Base-by-base conservation (phyloP, 2,797 vertebrate species). In the Lateolabrax maculatus region DNA sequence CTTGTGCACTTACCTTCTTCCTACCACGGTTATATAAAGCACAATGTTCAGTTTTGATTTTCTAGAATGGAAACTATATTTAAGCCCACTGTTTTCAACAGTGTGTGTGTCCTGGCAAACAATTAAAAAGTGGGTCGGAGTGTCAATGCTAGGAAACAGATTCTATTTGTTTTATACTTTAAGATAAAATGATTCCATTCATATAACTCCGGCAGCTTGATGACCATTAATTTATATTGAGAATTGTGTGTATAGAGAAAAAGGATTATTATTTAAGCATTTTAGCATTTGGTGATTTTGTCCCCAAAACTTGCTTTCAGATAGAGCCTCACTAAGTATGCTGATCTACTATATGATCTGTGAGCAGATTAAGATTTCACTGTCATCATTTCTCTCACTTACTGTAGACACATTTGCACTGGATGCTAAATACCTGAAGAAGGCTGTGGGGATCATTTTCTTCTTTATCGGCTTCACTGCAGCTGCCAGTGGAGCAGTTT, bases 391-490 rank as follows among this genome's bases (percentile, higher is more conserved):
- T 56, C 13, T 49, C 23, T 48, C 34, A 0, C 36, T 31, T 12
- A 0, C 48, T 53, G 34, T n/a, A 82, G 69, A 88, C 60, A 37
- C 65, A 1, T 77, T 5, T 18, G 44, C 21, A 2, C 51, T 80
- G 57, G 75, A 84, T 8, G 25, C 37, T n/a, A 86, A 77, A 55
- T 0, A 31, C 19, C 4, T 65, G 43, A 84, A 84, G 49, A 60
- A 34, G 39, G 0, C 31, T 0, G 19, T 66, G 7, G 81, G 76
- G 12, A 60, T 64, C 21, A 7, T 74, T 37, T 66, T 23, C 44
- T 73, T 81, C 70, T 29, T 71, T 0, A n/a, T 48, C 0, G 73
- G 79, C 62, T 9, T 88, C 43, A 12, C 7, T 8, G 34, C 25
- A 18, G 78, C 81, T 18, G 18, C 46, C 4, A 62, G 61, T 10